Conservation (phyloP, 2,797 vertebrate genomes). For the Oreortyx pictus region DNA sequence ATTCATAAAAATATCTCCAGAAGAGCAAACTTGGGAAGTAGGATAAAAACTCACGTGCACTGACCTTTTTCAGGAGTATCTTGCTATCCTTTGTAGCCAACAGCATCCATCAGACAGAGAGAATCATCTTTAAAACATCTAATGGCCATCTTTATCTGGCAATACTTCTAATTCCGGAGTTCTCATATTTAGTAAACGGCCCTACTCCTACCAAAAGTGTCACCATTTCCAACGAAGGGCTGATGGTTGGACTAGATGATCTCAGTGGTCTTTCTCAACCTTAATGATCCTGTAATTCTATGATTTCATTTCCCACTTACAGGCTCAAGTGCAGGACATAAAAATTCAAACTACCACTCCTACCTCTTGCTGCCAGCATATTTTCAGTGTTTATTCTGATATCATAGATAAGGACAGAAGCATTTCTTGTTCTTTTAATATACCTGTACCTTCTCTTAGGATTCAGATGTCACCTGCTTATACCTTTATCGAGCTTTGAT, state of each 20-base stretch:
- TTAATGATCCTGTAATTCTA: no score
- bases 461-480: neutral
- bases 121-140: neutral
- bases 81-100: conserved; percentile 2
- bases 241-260: no score
- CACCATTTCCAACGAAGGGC: neutral
- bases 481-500: conserved; percentile 1
- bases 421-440: neutral
- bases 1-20: conserved; percentile 40
- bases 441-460: neutral
- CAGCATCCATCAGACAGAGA: neutral
- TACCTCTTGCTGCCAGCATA: neutral
- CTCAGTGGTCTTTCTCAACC: no score
- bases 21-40: conserved; percentile 36
- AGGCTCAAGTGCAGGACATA: neutral
- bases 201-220: neutral
- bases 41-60: neutral
- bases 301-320: neutral
- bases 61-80: conserved; percentile 41
- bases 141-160: neutral
- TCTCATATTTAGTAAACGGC: neutral
- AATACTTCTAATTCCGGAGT: neutral
- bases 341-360: neutral
- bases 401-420: neutral
- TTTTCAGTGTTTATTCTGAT: conserved; percentile 1